These are phyloP conservation scores for Atta colombica DNA, from an alignment of 1,140 invertebrate genomes.

Conservation along the genomic window DNA sequence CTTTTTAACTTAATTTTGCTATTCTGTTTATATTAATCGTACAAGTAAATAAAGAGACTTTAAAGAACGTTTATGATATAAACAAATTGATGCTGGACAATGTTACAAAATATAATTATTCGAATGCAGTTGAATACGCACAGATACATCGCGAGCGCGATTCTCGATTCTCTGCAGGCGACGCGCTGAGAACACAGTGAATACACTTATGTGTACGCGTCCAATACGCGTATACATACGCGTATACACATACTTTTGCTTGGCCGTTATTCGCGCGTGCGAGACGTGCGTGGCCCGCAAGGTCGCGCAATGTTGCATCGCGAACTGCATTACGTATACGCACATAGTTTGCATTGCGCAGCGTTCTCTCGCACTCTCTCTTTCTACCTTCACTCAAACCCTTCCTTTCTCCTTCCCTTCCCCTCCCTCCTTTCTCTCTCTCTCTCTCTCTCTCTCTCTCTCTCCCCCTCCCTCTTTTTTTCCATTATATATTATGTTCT, in stretches of 20 bases:
- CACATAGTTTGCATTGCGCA: conserved; percentile 53
- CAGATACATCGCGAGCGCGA: conserved; percentile 17
- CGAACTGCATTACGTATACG: conserved; percentile 65
- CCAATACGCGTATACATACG: neutral
- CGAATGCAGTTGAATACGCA: neutral
- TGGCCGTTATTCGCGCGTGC: conserved; percentile 71
- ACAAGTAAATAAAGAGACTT: neutral
- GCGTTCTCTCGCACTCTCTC: conserved; percentile 34
- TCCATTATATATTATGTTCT: neutral
- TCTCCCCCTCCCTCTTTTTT: neutral
- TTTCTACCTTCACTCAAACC: conserved; percentile 30
- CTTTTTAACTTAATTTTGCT: no score
- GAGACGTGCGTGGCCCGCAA: conserved; percentile 67
- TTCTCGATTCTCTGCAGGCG: conserved; percentile 8
- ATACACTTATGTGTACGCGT: neutral
- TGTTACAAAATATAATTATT: conserved; percentile 62
- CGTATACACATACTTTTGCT: neutral
- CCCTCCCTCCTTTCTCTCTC: neutral
- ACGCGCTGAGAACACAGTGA: neutral
- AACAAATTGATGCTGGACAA: conserved; percentile 47
- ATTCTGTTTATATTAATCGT: neutral
- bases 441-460: neutral
- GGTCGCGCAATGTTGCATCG: conserved; percentile 74
- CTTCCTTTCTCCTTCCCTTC: neutral
- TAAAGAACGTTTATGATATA: neutral